These are phyloP conservation scores for Crossoptilon crossoptilon DNA, from an alignment of 2,797 vertebrate genomes.

Conservation along the genomic window DNA sequence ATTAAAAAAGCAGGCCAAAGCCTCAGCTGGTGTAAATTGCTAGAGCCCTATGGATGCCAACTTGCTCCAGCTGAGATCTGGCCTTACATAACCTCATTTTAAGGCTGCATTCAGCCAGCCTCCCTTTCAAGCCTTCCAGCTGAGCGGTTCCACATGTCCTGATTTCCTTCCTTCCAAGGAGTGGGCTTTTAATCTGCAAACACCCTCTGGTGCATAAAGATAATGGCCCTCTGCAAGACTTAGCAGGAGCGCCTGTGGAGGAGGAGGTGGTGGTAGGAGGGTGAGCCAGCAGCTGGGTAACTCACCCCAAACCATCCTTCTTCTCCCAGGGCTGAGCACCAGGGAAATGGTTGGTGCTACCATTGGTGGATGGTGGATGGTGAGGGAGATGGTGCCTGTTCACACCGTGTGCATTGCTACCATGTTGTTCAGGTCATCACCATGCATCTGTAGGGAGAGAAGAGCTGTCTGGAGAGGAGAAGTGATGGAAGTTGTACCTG, in stretches of 20 bases:
- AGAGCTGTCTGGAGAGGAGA: background rate
- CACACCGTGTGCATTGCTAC: rapidly evolving
- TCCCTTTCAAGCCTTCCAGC: slow-evolving; percentile 22
- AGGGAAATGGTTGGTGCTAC: background rate
- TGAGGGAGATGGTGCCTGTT: background rate
- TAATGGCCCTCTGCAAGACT: background rate
- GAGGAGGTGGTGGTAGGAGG: background rate
- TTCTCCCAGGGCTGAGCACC: background rate
- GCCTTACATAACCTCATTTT: slow-evolving; percentile 42
- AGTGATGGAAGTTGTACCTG: background rate
- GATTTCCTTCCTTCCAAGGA: background rate
- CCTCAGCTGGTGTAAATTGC: slow-evolving; percentile 62
- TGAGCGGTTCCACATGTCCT: slow-evolving; percentile 6
- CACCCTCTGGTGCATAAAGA: background rate
- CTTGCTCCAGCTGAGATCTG: slow-evolving; percentile 59
- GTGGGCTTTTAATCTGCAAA: background rate
- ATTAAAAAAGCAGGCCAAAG: slow-evolving; percentile 59
- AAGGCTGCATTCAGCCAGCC: slow-evolving; percentile 22
- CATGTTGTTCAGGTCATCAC: background rate
- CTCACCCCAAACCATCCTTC: background rate
- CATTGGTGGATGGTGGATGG: background rate
- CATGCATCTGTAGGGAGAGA: rapidly evolving
- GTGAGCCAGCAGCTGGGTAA: background rate
- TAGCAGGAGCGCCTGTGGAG: background rate
- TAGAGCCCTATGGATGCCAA: slow-evolving; percentile 54